These are phyloP conservation scores for Etheostoma perlongum DNA, from an alignment of 2,797 vertebrate genomes.

Conservation along the genomic window DNA sequence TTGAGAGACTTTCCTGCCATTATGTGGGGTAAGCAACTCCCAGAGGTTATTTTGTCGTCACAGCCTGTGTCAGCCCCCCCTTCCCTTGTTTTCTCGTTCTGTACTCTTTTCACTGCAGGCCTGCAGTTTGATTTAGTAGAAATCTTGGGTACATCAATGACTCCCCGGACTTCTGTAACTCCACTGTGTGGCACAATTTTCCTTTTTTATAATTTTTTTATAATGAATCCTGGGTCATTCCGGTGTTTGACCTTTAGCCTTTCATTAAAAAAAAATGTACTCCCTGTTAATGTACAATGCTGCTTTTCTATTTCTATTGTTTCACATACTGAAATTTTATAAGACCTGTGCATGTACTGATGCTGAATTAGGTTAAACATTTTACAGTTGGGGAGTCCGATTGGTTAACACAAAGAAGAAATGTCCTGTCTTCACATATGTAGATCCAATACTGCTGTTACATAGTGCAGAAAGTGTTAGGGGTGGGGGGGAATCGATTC, in stretches of 20 bases:
- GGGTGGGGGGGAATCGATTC: too few species aligned
- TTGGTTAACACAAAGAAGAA: neutral
- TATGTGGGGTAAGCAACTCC: constrained; percentile 72
- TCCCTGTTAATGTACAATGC: neutral
- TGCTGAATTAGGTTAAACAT: constrained; percentile 25
- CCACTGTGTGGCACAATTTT: neutral
- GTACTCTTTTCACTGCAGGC: constrained; percentile 25
- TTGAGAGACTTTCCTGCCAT: constrained; percentile 77
- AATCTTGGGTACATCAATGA: neutral
- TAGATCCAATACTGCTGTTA: constrained; percentile 30
- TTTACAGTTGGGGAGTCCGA: neutral
- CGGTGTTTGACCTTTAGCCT: neutral
- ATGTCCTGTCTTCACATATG: constrained; percentile 15
- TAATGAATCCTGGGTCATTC: constrained; percentile 7
- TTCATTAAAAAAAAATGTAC: neutral
- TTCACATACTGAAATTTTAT: neutral
- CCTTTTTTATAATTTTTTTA: neutral
- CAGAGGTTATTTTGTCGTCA: constrained; percentile 60
- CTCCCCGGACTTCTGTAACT: constrained; percentile 1
- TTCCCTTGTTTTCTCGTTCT: constrained; percentile 19
- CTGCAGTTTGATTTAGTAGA: constrained; percentile 33
- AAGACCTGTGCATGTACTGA: neutral
- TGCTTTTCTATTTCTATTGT: constrained; percentile 11
- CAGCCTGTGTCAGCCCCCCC: constrained; percentile 31
- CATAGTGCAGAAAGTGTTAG: constrained; percentile 54